These are phyloP conservation scores for Mobula birostris DNA, from an alignment of 2,113 vertebrate genomes.

Conservation along the genomic window DNA sequence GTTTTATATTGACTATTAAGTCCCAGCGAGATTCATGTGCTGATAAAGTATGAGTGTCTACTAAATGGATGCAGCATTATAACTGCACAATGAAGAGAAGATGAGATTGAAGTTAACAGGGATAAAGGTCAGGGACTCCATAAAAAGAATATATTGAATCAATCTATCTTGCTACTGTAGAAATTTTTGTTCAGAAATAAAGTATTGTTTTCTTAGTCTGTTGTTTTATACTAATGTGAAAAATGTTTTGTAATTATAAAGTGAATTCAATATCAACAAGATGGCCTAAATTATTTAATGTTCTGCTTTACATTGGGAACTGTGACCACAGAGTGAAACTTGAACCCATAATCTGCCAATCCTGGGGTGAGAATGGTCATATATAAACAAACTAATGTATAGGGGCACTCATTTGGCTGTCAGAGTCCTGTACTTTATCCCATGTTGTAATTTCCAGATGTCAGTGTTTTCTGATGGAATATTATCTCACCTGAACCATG, in stretches of 20 bases:
- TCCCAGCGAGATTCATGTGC: background rate
- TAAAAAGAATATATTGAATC: background rate
- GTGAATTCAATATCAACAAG: background rate
- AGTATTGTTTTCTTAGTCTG: background rate
- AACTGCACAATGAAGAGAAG: background rate
- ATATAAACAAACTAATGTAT: too few relatives aligned
- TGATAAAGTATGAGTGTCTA: slow-evolving; percentile 3
- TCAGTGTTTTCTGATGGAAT: background rate
- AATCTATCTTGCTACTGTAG: background rate
- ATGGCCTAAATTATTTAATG: background rate
- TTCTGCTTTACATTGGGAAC: background rate
- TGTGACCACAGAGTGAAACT: background rate
- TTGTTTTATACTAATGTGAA: background rate
- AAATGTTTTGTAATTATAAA: background rate
- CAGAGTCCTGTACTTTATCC: background rate
- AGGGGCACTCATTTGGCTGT: too few relatives aligned
- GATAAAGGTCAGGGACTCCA: slow-evolving; percentile 15
- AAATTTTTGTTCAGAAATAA: background rate
- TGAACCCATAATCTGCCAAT: background rate
- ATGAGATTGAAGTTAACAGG: background rate
- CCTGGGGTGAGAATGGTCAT: too few relatives aligned
- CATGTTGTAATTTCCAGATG: background rate
- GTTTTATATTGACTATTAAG: slow-evolving; percentile 37
- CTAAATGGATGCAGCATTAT: background rate
- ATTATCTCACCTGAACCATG: background rate